Conservation (phyloP, 2,113 vertebrate species). For the Lates calcarifer region DNA sequence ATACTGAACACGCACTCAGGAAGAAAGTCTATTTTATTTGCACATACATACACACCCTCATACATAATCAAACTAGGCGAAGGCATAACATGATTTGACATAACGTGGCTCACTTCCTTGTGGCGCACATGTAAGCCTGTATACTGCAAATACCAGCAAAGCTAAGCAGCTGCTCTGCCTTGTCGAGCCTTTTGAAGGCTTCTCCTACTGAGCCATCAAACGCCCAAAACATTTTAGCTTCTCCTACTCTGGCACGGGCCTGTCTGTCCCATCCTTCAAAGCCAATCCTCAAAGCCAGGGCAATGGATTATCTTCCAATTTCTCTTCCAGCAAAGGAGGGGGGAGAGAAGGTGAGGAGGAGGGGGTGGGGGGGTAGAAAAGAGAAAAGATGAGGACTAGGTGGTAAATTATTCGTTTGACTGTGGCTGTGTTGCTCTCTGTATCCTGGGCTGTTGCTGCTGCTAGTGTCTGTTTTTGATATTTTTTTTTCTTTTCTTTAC, state of each 20-base stretch:
- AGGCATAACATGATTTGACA: slow-evolving; percentile 39
- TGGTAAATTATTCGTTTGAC: slow-evolving; percentile 71
- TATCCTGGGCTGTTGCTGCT: slow-evolving; percentile 26
- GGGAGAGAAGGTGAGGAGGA: neutral
- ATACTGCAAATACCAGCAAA: slow-evolving; percentile 59
- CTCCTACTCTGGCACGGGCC: slow-evolving; percentile 57
- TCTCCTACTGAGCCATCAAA: slow-evolving; percentile 69
- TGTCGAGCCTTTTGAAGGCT: slow-evolving; percentile 59
- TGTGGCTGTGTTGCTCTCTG: slow-evolving; percentile 49
- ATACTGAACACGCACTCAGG: neutral
- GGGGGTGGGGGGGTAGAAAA: neutral
- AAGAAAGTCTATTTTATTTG: slow-evolving; percentile 26
- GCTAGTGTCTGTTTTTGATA: slow-evolving; percentile 35
- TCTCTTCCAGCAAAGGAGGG: slow-evolving; percentile 43
- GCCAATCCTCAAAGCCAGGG: slow-evolving; percentile 72
- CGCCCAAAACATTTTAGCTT: slow-evolving; percentile 69
- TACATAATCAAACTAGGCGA: slow-evolving; percentile 32
- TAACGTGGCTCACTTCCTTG: slow-evolving; percentile 46
- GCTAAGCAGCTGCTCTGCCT: slow-evolving; percentile 61
- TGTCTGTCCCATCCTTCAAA: slow-evolving; percentile 78
- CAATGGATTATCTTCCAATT: slow-evolving; percentile 78
- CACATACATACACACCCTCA: neutral
- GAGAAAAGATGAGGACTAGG: slow-evolving; percentile 43
- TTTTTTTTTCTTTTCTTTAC: slow-evolving; percentile 15
- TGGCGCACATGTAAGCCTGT: slow-evolving; percentile 57